These are phyloP conservation scores for Aegotheles bennettii DNA, from an alignment of 2,113 vertebrate species.

Conservation along the genomic window DNA sequence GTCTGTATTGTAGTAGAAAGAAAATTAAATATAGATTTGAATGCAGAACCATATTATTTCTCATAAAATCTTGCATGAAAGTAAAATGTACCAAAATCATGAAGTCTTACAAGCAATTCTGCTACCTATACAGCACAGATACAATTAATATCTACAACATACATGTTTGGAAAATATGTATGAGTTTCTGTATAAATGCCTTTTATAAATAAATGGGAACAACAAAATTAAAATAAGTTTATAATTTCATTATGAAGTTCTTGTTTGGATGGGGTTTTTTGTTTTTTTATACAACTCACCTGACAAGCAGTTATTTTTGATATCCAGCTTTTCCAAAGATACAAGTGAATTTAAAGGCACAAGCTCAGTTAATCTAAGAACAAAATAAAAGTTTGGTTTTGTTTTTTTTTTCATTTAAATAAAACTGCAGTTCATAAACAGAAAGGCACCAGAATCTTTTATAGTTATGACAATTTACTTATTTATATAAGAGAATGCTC, in stretches of 20 bases:
- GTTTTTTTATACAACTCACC: slow-evolving; percentile 72
- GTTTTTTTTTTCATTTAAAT: background rate
- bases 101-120: background rate
- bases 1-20: slow-evolving; percentile 69
- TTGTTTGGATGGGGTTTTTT: background rate
- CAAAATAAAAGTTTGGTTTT: background rate
- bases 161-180: background rate
- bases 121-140: background rate
- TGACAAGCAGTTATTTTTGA: slow-evolving; percentile 89
- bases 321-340: slow-evolving; percentile 82
- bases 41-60: background rate
- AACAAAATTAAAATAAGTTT: background rate
- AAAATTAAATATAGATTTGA: background rate
- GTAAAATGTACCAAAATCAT: background rate
- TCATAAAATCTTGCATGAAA: background rate
- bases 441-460: background rate
- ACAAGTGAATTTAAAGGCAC: slow-evolving; percentile 78
- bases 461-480: background rate
- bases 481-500: background rate
- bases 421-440: background rate
- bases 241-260: background rate
- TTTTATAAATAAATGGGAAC: background rate
- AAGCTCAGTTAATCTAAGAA: slow-evolving; percentile 82
- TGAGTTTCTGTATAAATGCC: background rate
- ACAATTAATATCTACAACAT: background rate